Evolutionary conservation across 2,888 invertebrate genomes (phyloP).

Genomic region (Leptura quadrifasciata): DNA sequence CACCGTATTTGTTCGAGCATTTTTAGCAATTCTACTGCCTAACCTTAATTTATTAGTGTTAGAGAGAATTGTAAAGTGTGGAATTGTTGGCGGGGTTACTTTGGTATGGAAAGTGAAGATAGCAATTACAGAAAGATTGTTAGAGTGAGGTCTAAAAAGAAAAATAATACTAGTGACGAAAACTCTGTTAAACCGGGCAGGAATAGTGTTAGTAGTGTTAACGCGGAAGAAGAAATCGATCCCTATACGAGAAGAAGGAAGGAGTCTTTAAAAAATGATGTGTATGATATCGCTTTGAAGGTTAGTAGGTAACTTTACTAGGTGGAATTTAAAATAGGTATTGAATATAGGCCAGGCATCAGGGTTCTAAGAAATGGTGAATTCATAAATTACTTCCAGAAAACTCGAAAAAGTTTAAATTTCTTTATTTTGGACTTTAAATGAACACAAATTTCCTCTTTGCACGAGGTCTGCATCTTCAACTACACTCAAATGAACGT

Average conservation of each 20-base stretch:
- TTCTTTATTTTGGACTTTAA: too few relatives aligned
- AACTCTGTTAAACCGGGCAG: constrained; percentile 41
- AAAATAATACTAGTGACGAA: constrained; percentile 41
- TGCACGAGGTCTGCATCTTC: too few relatives aligned
- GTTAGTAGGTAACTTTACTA: constrained; percentile 46
- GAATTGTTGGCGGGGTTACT: not conserved
- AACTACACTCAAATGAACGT: too few relatives aligned
- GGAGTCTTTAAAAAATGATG: constrained; percentile 60
- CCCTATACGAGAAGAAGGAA: constrained; percentile 59
- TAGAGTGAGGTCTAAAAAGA: constrained; percentile 64
- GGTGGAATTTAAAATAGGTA: too few relatives aligned
- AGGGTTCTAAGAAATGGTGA: too few relatives aligned
- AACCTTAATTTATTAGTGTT: not conserved
- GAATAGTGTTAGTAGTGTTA: constrained; percentile 35
- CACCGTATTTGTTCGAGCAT: constrained; percentile 10
- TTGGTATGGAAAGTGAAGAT: constrained; percentile 63
- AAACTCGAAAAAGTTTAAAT: too few relatives aligned
- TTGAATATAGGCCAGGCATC: too few relatives aligned
- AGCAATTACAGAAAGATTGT: constrained; percentile 66
- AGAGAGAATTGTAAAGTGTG: not conserved
- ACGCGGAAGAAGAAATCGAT: constrained; percentile 59
- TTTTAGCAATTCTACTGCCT: constrained; percentile 6
- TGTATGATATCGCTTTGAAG: constrained; percentile 63
- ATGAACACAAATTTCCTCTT: too few relatives aligned
- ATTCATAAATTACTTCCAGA: too few relatives aligned